Evolutionary conservation across 2,113 vertebrate species (phyloP), one percentile per base, ranked within the genome.

Genomic region (Tyto alba): DNA sequence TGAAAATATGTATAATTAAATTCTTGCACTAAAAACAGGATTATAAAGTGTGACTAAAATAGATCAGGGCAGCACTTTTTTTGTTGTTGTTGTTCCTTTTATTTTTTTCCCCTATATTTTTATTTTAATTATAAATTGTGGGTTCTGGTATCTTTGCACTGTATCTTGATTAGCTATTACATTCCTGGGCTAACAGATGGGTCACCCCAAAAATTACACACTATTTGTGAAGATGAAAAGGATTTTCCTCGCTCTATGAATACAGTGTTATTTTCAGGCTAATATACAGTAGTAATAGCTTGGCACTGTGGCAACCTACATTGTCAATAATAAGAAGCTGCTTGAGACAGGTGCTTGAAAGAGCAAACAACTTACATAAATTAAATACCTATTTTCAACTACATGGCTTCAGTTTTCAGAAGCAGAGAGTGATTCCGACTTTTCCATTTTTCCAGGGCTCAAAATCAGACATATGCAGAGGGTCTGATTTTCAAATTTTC

Each of bases 1-100:
- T 96, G 95, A 97, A 98, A 98, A 98, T 97, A 97, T 97, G 95
- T 97, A 95, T 98, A 98, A 98, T 98, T 98, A 98, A 98, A 95
- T 96, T 96, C 96, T 95, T 97, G 36, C 78, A 85, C 91, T 98
- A 98, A 98, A 98, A 97, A 68, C 82, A 96, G 85, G 88, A 96
- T 97, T 97, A 67, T 74, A 95, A 96, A 97, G 86, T 92, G 94
- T 38, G 56, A 97, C 88, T 38, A 93, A 98, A 98, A 98, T 98
- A 98, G 95, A 92, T 91, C 79, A 80, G 10, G 10, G 18, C n/a
- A 69, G 88, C 63, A n/a, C 45, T 47, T 68, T 92, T 96, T 88
- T 74, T 69, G 41, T 76, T 63, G 52, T 34, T 83, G n/a, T 21
- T 85, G 43, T 88, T 56, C 14, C 25, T 91, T 88, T 89, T 60